phyloP scores from a whole-genome alignment of 2,113 vertebrate genomes.

The Bambusicola thoracicus region DNA sequence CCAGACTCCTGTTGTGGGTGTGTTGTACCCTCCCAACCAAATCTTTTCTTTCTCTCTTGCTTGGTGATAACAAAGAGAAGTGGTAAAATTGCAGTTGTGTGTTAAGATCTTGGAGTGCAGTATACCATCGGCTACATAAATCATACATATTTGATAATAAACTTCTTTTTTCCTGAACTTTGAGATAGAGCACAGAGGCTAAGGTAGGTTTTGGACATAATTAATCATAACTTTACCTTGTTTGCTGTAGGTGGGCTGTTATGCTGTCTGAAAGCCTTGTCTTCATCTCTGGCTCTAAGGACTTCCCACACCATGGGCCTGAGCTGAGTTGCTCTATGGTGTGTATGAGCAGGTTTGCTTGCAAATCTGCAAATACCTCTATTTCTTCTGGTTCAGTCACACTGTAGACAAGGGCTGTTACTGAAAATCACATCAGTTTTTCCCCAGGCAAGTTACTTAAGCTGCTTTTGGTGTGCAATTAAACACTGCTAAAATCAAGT shows the following conservation, averaged over 20 bases:
- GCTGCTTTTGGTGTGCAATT: background rate
- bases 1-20: background rate
- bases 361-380: background rate
- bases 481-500: background rate
- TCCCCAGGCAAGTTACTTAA: background rate
- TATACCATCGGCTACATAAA: background rate
- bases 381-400: background rate
- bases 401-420: background rate
- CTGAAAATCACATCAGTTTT: background rate
- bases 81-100: background rate
- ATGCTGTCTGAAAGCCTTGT: background rate
- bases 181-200: background rate
- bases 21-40: background rate
- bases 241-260: background rate
- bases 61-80: background rate
- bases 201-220: background rate
- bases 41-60: background rate
- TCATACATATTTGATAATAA: background rate
- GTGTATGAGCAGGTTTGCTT: background rate
- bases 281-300: background rate
- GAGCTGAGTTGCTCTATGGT: background rate
- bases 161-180: background rate
- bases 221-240: background rate
- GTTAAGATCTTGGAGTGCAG: background rate
- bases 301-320: background rate